Conservation (phyloP, 1,140 invertebrate species). For the Plutomurus gul region DNA sequence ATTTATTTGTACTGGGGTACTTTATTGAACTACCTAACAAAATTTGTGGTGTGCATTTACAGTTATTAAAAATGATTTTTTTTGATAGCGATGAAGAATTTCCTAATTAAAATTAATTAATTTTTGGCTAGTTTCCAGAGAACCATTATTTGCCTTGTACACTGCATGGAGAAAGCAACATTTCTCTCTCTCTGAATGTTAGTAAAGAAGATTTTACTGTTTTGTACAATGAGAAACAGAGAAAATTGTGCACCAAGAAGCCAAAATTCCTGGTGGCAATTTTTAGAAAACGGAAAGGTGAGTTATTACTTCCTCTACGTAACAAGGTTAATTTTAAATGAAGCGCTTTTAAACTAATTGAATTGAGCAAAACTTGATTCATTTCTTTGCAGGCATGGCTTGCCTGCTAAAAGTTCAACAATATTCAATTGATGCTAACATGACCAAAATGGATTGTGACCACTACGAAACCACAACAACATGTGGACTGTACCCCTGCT, state of each 20-base stretch:
- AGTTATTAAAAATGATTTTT: no score
- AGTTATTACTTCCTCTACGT: neutral
- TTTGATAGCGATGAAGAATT: no score
- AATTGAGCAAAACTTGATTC: neutral
- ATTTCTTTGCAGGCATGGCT: neutral
- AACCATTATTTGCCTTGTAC: slow-evolving; percentile 12
- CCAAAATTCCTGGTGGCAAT: neutral
- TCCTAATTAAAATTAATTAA: no score
- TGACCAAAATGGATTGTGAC: slow-evolving; percentile 15
- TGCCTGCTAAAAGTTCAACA: slow-evolving; percentile 18
- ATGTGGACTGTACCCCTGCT: slow-evolving; percentile 3
- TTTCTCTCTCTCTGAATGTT: neutral
- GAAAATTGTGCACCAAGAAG: neutral
- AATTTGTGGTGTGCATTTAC: no score
- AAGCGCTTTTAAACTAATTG: neutral
- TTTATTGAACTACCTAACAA: no score
- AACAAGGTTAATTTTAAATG: neutral
- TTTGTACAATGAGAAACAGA: neutral
- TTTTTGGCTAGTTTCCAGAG: slow-evolving; percentile 3
- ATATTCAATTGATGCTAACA: slow-evolving; percentile 4
- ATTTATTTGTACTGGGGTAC: no score
- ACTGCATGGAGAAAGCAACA: neutral
- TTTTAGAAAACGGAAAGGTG: slow-evolving; percentile 19
- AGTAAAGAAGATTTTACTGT: neutral
- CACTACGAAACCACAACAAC: neutral